Conservation (phyloP, 1,140 invertebrate genomes). For the Drosophila simulans region DNA sequence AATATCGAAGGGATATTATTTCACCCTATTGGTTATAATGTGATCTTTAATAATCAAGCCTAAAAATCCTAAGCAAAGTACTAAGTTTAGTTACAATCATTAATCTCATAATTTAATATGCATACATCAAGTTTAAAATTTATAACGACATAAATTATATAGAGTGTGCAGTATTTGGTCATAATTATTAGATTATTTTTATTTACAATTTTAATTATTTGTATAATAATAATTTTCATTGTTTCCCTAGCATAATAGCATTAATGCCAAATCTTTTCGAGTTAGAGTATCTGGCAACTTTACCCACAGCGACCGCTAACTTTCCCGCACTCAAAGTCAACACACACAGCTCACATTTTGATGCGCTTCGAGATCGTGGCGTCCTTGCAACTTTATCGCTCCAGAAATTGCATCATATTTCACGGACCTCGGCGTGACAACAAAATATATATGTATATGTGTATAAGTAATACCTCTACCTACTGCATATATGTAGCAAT, state of each 20-base stretch:
- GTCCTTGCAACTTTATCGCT: constrained; percentile 78
- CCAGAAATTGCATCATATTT: constrained; percentile 82
- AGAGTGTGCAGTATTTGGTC: no score
- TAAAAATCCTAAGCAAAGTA: no score
- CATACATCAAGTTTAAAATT: no score
- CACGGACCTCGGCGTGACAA: constrained; percentile 67
- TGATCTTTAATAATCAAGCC: no score
- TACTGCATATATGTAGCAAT: background rate
- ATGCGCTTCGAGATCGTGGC: constrained; percentile 55
- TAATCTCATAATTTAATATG: no score
- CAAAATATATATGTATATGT: constrained; percentile 49
- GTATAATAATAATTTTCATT: no score
- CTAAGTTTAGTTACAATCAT: no score
- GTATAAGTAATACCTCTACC: constrained; percentile 28
- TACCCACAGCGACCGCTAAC: constrained; percentile 17
- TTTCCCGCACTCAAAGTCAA: constrained; percentile 60
- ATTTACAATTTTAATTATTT: no score
- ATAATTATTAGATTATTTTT: no score
- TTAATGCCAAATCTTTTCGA: background rate
- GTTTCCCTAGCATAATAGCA: no score
- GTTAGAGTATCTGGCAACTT: constrained; percentile 27
- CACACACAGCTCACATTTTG: constrained; percentile 60
- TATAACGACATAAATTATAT: no score
- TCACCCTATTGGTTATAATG: no score
- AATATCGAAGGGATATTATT: background rate